Evolutionary conservation across 2,113 vertebrate genomes (phyloP).

Genomic region (Sorex araneus): DNA sequence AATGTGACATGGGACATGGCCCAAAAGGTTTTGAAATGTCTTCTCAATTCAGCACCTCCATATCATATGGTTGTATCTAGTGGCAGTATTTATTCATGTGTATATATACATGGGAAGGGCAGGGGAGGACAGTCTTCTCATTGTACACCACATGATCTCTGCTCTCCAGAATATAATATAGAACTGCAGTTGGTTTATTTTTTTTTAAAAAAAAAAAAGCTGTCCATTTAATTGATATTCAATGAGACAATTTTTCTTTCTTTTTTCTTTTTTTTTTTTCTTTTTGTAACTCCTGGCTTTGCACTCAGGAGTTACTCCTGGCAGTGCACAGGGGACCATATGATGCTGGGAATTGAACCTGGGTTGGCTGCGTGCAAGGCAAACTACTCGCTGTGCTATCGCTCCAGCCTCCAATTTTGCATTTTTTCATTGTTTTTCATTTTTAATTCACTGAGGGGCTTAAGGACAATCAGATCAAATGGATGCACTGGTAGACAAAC

Average conservation of each 20-base stretch:
- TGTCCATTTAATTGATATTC: constrained; percentile 28
- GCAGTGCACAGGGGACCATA: too few species aligned
- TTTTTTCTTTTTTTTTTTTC: too few species aligned
- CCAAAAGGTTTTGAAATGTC: constrained; percentile 50
- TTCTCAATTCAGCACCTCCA: background rate
- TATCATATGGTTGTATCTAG: background rate
- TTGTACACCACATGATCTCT: background rate
- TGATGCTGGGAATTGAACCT: too few species aligned
- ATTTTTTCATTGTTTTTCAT: background rate
- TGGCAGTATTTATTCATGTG: background rate
- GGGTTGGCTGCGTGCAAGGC: too few species aligned
- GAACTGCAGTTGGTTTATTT: background rate
- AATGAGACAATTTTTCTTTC: background rate
- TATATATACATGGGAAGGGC: background rate
- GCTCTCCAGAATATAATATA: background rate
- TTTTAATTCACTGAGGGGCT: background rate
- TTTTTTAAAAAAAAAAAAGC: too few species aligned
- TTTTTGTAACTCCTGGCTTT: too few species aligned
- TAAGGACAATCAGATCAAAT: constrained; percentile 5
- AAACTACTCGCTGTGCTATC: too few species aligned
- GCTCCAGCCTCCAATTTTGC: too few species aligned
- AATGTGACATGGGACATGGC: constrained; percentile 8
- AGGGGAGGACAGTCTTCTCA: background rate
- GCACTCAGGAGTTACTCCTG: too few species aligned
- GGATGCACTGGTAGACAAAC: background rate